A percentile compares a stretch with the other conserved stretches of the same genome.
Conservation (phyloP, 2,113 vertebrate genomes). For the Ameiurus melas region DNA sequence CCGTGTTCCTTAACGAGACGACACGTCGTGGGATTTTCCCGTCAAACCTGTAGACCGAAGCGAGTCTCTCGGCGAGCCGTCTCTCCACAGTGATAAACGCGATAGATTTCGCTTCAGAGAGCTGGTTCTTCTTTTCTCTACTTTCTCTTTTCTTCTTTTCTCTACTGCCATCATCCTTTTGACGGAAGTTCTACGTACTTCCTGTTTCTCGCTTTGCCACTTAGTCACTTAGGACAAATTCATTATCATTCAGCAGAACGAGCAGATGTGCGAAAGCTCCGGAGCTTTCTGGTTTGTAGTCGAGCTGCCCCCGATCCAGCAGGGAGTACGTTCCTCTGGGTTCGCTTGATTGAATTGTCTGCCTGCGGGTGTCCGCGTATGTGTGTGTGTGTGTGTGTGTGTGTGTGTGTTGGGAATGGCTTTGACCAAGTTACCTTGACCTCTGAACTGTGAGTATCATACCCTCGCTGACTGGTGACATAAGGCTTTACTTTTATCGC, state of each 20-base stretch:
- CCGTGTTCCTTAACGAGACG: background rate
- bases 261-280: background rate
- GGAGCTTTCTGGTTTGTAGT: conserved; percentile 59
- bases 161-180: background rate
- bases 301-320: conserved; percentile 48
- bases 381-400: conserved; percentile 48
- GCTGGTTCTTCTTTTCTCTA: background rate
- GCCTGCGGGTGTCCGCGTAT: conserved; percentile 50
- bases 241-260: conserved; percentile 3
- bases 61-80: background rate
- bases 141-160: conserved; percentile 25
- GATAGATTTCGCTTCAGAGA: background rate
- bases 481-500: conserved; percentile 41
- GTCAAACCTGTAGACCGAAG: background rate
- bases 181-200: background rate
- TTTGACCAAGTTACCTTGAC: conserved; percentile 65
- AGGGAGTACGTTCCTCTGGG: conserved; percentile 61
- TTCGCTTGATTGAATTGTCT: conserved; percentile 68
- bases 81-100: background rate
- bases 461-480: conserved; percentile 57
- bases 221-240: background rate
- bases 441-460: conserved; percentile 70
- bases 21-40: background rate
- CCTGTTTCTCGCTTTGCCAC: background rate
- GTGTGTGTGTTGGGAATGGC: conserved; percentile 52